phyloP scores from a whole-genome alignment of 2,113 vertebrate genomes.

The Dasypus novemcinctus region DNA sequence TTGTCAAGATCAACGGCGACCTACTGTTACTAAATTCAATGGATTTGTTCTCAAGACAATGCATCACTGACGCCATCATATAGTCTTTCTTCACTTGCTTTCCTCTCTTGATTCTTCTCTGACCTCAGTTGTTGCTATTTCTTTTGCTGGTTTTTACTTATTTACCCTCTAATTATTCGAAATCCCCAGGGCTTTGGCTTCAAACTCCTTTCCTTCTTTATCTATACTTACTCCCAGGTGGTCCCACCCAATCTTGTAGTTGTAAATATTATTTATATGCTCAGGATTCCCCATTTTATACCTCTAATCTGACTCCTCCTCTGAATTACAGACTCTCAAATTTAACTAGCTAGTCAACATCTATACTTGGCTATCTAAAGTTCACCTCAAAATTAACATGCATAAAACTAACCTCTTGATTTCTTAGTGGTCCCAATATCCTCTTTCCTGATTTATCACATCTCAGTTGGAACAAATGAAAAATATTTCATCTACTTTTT shows the following conservation, averaged over 20 bases:
- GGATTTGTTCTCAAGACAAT: too few relatives aligned
- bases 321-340: neutral
- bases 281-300: neutral
- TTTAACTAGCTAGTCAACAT: neutral
- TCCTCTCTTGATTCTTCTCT: neutral
- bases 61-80: too few relatives aligned
- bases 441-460: neutral
- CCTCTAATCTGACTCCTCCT: neutral
- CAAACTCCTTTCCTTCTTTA: neutral
- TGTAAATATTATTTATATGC: neutral
- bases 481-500: neutral
- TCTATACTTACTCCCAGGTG: neutral
- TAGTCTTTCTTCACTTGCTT: neutral
- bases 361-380: neutral
- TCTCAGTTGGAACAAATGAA: neutral
- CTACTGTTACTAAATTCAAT: neutral
- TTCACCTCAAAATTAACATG: neutral
- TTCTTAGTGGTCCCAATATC: neutral
- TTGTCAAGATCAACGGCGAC: neutral
- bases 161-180: neutral
- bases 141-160: neutral
- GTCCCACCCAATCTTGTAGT: neutral
- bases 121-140: neutral
- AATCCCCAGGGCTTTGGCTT: neutral
- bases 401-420: neutral